These are phyloP conservation scores for Spea multiplicata DNA, from an alignment of 2,113 vertebrate genomes.

Conservation along the genomic window DNA sequence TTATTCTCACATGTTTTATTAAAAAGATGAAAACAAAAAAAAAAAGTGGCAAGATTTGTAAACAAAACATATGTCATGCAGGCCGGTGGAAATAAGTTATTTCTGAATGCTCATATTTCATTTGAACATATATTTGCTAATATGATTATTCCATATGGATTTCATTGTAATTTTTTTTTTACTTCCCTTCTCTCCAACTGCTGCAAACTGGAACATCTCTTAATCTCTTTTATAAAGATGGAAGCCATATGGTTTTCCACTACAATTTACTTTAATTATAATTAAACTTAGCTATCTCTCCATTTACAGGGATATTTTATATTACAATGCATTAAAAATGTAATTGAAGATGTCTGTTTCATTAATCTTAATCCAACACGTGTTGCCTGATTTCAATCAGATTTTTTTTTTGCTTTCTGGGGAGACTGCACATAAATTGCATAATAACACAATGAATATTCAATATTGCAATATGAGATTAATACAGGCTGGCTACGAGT, in stretches of 20 bases:
- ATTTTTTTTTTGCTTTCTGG: background rate
- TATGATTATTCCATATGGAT: slow-evolving; percentile 10
- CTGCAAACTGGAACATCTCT: slow-evolving; percentile 17
- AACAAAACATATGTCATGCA: no score
- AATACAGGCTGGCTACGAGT: background rate
- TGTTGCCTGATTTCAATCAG: slow-evolving; percentile 16
- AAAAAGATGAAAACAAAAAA: no score
- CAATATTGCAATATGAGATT: no score
- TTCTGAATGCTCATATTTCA: background rate
- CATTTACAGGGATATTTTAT: background rate
- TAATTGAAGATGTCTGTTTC: slow-evolving; percentile 8
- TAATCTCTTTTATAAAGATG: slow-evolving; percentile 34
- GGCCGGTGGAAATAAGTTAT: background rate
- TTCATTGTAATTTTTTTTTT: slow-evolving; percentile 7
- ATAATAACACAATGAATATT: background rate
- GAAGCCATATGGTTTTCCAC: slow-evolving; percentile 23
- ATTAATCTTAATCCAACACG: slow-evolving; percentile 35
- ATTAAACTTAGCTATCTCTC: slow-evolving; percentile 21
- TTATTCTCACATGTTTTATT: no score
- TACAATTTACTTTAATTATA: slow-evolving; percentile 38
- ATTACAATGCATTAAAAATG: background rate
- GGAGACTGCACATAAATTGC: background rate
- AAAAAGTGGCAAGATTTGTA: no score
- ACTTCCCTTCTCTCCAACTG: slow-evolving; percentile 32
- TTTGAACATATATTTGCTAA: slow-evolving; percentile 2